A percentile compares a stretch with the other conserved stretches of the same genome.
These are phyloP conservation scores for Myrmophylax atrothorax DNA, from an alignment of 2,113 vertebrate species.

Conservation along the genomic window DNA sequence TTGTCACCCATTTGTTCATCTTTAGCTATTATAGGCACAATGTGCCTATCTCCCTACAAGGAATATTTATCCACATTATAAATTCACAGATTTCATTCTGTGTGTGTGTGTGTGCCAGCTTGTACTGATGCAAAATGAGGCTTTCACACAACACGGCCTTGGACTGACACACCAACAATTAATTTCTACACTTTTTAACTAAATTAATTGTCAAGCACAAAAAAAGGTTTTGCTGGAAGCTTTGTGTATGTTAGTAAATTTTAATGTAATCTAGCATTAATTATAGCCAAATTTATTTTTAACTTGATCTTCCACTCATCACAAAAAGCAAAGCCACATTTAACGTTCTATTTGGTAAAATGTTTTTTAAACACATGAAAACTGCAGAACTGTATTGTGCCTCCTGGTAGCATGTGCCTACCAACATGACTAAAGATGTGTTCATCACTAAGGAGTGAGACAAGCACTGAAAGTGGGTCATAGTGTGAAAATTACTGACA, in stretches of 20 bases:
- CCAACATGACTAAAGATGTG: neutral
- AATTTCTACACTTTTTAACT: neutral
- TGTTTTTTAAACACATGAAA: neutral
- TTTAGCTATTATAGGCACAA: neutral
- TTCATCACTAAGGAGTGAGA: neutral
- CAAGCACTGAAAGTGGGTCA: neutral
- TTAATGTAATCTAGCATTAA: neutral
- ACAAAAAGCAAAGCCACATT: neutral
- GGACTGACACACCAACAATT: neutral
- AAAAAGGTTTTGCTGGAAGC: neutral
- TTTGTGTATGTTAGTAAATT: neutral
- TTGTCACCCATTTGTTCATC: neutral
- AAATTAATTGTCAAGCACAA: neutral
- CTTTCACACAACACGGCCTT: neutral
- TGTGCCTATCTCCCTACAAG: fast-evolving
- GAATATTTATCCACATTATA: neutral
- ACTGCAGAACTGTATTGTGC: neutral
- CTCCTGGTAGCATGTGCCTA: neutral
- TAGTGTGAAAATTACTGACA: neutral
- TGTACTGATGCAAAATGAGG: neutral
- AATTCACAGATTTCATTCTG: neutral
- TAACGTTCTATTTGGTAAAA: fast-evolving
- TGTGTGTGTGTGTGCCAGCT: neutral
- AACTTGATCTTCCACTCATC: neutral
- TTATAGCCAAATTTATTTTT: neutral